Evolutionary conservation across 2,113 vertebrate species (phyloP).

Genomic region (Hippocampus zosterae): DNA sequence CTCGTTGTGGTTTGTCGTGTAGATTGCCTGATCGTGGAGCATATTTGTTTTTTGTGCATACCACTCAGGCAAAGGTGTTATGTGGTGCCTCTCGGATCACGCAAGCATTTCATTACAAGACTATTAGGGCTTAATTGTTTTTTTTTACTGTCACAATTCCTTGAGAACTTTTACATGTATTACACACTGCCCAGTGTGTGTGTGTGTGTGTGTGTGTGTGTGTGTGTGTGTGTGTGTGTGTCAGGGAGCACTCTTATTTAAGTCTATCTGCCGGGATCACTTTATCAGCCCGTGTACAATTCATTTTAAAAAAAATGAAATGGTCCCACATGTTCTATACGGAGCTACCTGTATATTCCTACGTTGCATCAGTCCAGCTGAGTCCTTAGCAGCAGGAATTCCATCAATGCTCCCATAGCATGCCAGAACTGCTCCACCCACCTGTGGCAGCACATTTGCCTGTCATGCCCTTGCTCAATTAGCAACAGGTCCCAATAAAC

Average conservation of each 20-base stretch:
- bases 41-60: slow-evolving; percentile 41
- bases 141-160: slow-evolving; percentile 13
- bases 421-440: slow-evolving; percentile 54
- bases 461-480: slow-evolving; percentile 55
- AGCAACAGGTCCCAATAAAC: slow-evolving; percentile 67
- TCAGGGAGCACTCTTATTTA: slow-evolving; percentile 9
- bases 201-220: not conserved
- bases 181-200: slow-evolving; percentile 11
- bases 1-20: slow-evolving; percentile 27
- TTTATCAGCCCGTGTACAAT: slow-evolving; percentile 8
- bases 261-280: slow-evolving; percentile 2
- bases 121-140: slow-evolving; percentile 1
- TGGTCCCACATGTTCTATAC: not conserved
- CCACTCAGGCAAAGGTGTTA: slow-evolving; percentile 34
- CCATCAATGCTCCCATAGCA: slow-evolving; percentile 52
- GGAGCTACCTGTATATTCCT: slow-evolving; percentile 28
- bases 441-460: slow-evolving; percentile 45
- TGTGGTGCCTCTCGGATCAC: slow-evolving; percentile 46
- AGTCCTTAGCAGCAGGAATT: slow-evolving; percentile 47
- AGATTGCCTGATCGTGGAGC: slow-evolving; percentile 16
- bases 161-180: slow-evolving; percentile 4
- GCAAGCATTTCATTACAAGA: slow-evolving; percentile 24
- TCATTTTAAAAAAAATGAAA: not conserved
- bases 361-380: slow-evolving; percentile 25
- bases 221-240: not conserved